These are phyloP conservation scores for Eristalinus sepulchralis DNA, from an alignment of 2,888 invertebrate species.

Conservation along the genomic window DNA sequence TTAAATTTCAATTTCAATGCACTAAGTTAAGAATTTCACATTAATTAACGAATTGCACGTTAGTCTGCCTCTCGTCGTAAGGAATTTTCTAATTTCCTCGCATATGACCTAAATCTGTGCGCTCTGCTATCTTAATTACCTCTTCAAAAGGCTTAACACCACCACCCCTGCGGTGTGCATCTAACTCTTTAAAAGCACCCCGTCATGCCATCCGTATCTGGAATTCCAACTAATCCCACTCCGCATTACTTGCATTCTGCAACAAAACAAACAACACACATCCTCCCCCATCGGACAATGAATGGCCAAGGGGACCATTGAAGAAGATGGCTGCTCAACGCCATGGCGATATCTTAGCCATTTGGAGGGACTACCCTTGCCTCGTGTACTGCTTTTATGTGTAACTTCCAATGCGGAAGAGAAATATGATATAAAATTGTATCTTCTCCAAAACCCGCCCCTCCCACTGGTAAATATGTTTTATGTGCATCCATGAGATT, in stretches of 20 bases:
- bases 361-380: constrained; percentile 38
- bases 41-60: not conserved
- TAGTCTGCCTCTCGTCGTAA: not conserved
- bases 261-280: constrained; percentile 59
- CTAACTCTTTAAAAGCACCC: constrained; percentile 19
- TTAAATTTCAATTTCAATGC: not conserved
- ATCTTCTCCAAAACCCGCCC: constrained; percentile 55
- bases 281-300: constrained; percentile 8
- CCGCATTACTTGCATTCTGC: constrained; percentile 48
- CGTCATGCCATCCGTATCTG: not conserved
- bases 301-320: constrained; percentile 19
- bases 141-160: constrained; percentile 57
- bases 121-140: constrained; percentile 61
- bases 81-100: constrained; percentile 7
- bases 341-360: constrained; percentile 44
- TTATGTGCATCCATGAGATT: constrained; percentile 34
- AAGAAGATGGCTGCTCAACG: constrained; percentile 31
- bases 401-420: constrained; percentile 63
- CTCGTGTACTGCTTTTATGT: constrained; percentile 34
- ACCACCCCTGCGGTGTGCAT: constrained; percentile 3
- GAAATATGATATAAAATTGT: constrained; percentile 54
- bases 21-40: not conserved
- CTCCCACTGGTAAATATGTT: constrained; percentile 36
- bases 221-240: not conserved
- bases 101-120: constrained; percentile 35